Evolutionary conservation across 2,888 invertebrate species (phyloP), one percentile per base, ranked within the genome.

Genomic region (Acronicta alni): DNA sequence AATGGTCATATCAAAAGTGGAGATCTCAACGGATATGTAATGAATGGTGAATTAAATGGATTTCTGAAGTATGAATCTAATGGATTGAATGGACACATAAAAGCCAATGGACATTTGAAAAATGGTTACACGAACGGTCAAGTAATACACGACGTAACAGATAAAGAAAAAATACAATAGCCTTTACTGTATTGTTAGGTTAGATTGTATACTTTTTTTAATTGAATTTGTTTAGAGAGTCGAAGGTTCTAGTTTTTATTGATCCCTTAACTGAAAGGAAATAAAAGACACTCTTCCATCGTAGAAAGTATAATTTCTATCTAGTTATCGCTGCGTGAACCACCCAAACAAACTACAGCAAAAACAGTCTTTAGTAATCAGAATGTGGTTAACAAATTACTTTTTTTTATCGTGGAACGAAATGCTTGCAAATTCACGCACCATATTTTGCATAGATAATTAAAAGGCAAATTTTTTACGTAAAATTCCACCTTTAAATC

Each of bases 121-220:
- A 89, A 89, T 55, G 87, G 88, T 32, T 83, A 80, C 67, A 74
- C 80, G 60, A 89, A 89, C 64, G 84, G 87, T 39, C 80, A 83
- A 47, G 66, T 82, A 57, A 67, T 72, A 61, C 80, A 79, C 51
- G 75, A 77, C 41, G 52, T 69, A 38, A 82, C 82, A 81, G 84
- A 82, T 20, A 93, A 93, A 80, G 87, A 89, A 80, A 93, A 93
- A 83, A 75, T 88, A 72, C 93, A 90, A 82, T 93, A 93, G 80
- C 67, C 67, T 53, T 47, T 32, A 65, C 41, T 57, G 42, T 58
- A 60, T 54, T 55, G 59, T 51, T 77, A 77, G 60, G 55, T 63
- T 77, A 77, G 49, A 44, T 57, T 68, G 52, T 73, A 57, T 60
- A 74, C 57, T 68, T 70, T 65, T 62, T 77, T 57, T 64, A 47